These are phyloP conservation scores for Scelioninae gen. 2 DNA, from an alignment of 2,888 invertebrate species.

Conservation along the genomic window DNA sequence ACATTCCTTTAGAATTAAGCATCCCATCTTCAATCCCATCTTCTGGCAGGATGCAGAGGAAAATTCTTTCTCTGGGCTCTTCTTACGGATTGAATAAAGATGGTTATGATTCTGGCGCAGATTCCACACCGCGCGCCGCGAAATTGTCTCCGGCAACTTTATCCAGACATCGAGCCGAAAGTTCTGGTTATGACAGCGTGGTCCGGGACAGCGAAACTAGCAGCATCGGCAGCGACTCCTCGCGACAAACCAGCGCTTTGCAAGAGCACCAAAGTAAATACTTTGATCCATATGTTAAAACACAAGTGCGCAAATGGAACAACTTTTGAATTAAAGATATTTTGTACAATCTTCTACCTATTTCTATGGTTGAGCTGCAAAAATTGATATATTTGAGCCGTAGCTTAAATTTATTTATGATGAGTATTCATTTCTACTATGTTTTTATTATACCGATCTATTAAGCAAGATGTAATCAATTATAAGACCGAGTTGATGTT, in stretches of 20 bases:
- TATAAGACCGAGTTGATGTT: too few relatives aligned
- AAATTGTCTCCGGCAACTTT: slow-evolving; percentile 88
- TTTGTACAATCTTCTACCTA: too few relatives aligned
- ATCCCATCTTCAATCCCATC: slow-evolving; percentile 79
- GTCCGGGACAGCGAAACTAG: slow-evolving; percentile 92
- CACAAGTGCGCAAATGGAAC: too few relatives aligned
- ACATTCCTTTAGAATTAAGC: slow-evolving; percentile 68
- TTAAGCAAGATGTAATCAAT: too few relatives aligned
- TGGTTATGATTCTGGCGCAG: slow-evolving; percentile 90
- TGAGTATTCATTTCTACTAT: too few relatives aligned
- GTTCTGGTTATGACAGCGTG: slow-evolving; percentile 92
- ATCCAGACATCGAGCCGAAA: slow-evolving; percentile 86
- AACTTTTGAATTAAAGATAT: too few relatives aligned
- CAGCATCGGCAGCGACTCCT: slow-evolving; percentile 85
- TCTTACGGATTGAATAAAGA: slow-evolving; percentile 82
- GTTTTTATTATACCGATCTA: too few relatives aligned
- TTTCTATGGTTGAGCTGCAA: too few relatives aligned
- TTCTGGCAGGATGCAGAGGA: slow-evolving; percentile 80
- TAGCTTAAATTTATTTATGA: too few relatives aligned
- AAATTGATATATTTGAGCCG: too few relatives aligned
- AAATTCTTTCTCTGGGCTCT: slow-evolving; percentile 80
- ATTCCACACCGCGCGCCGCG: slow-evolving; percentile 88
- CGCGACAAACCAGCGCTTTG: slow-evolving; percentile 76
- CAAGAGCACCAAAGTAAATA: slow-evolving; percentile 72
- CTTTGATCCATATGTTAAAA: too few relatives aligned